phyloP scores from a whole-genome alignment of 2,113 vertebrate genomes.

The Lepisosteus oculatus region DNA sequence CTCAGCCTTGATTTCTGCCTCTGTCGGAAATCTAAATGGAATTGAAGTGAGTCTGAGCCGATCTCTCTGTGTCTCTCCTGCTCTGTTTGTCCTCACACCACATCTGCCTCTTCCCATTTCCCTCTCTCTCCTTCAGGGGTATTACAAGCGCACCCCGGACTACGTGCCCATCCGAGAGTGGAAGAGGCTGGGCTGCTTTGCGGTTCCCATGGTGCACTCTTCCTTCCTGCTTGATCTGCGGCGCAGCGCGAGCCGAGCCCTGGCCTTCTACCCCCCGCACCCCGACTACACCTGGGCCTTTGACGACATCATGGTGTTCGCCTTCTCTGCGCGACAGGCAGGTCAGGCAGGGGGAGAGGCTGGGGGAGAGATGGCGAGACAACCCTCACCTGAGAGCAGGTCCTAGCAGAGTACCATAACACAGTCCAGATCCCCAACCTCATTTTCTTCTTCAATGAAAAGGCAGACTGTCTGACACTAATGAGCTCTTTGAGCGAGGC shows the following conservation, averaged over 20 bases:
- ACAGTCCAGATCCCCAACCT: too few relatives aligned
- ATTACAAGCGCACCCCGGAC: constrained; percentile 89
- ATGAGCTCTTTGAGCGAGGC: too few relatives aligned
- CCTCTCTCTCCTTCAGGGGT: constrained; percentile 69
- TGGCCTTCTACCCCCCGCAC: constrained; percentile 63
- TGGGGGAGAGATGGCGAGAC: background rate
- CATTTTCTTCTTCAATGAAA: too few relatives aligned
- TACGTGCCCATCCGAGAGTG: constrained; percentile 90
- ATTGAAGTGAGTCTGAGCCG: background rate
- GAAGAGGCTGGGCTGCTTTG: constrained; percentile 85
- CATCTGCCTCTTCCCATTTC: background rate
- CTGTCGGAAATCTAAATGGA: too few relatives aligned
- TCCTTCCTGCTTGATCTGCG: constrained; percentile 80
- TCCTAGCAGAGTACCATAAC: too few relatives aligned
- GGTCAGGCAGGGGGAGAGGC: constrained; percentile 56
- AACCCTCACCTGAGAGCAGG: too few relatives aligned
- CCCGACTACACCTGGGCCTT: constrained; percentile 86
- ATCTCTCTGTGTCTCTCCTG: background rate
- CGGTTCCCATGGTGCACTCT: constrained; percentile 94
- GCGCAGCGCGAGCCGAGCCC: constrained; percentile 67
- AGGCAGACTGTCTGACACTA: too few relatives aligned
- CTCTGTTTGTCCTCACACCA: background rate
- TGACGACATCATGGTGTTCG: constrained; percentile 97
- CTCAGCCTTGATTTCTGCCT: background rate
- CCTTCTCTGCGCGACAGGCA: constrained; percentile 88